Conservation (phyloP, 2,888 invertebrate genomes). For the Tipula lateralis region DNA sequence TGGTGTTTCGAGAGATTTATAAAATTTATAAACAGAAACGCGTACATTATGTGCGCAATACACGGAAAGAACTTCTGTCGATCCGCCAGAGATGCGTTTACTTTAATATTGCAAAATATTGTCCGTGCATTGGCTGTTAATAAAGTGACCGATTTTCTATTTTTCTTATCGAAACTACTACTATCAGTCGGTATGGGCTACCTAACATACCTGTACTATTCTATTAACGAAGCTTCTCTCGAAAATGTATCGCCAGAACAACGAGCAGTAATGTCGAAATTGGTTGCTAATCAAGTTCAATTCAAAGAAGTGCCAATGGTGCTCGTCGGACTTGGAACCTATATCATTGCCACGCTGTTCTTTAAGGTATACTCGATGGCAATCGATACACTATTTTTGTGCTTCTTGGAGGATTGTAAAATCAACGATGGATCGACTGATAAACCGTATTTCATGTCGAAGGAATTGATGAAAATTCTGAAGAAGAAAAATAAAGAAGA, state of each 20-base stretch:
- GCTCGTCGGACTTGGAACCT: slow-evolving; percentile 76
- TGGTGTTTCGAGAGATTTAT: slow-evolving; percentile 84
- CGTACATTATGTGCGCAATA: slow-evolving; percentile 93
- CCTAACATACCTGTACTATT: slow-evolving; percentile 65
- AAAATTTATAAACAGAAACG: slow-evolving; percentile 71
- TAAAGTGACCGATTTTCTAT: slow-evolving; percentile 85
- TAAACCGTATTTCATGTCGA: slow-evolving; percentile 94
- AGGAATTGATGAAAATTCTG: slow-evolving; percentile 81
- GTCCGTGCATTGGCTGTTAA: slow-evolving; percentile 72
- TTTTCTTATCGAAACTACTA: slow-evolving; percentile 84
- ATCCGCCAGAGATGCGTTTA: slow-evolving; percentile 86
- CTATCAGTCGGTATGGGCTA: slow-evolving; percentile 75
- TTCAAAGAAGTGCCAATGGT: slow-evolving; percentile 79
- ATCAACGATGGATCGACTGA: slow-evolving; percentile 86
- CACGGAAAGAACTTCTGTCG: slow-evolving; percentile 87
- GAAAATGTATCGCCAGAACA: not conserved
- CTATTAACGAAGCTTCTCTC: slow-evolving; percentile 54
- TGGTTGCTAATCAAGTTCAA: slow-evolving; percentile 50
- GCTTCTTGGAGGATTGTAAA: slow-evolving; percentile 95
- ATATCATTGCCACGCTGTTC: slow-evolving; percentile 81
- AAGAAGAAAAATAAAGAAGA: slow-evolving; percentile 56
- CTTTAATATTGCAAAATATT: slow-evolving; percentile 80
- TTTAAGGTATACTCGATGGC: slow-evolving; percentile 97
- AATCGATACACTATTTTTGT: slow-evolving; percentile 92
- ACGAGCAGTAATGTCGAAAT: not conserved